A percentile compares a stretch with the other conserved stretches of the same genome.
Conservation (phyloP, 2,113 vertebrate genomes). For the Manacus vitellinus region DNA sequence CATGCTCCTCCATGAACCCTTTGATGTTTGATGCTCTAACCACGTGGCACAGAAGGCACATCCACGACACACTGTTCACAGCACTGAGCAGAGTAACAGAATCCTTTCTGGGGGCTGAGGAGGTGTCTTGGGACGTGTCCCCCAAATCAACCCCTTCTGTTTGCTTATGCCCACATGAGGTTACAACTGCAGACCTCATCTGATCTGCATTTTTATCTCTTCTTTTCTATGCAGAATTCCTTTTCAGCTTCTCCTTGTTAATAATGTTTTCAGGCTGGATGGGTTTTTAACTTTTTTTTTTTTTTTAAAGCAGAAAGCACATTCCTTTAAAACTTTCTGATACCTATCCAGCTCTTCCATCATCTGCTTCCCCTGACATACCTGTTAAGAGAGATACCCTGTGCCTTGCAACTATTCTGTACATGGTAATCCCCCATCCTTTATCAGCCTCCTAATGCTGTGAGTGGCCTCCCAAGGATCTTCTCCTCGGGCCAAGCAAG, state of each 20-base stretch:
- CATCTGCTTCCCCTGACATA: neutral
- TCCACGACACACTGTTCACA: accelerated
- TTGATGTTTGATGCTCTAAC: neutral
- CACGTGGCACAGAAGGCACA: neutral
- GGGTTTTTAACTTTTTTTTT: neutral
- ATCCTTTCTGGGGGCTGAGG: neutral
- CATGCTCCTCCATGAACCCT: neutral
- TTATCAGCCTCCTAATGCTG: neutral
- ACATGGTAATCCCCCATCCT: neutral
- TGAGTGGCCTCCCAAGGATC: neutral
- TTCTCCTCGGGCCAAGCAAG: neutral
- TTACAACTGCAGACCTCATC: neutral
- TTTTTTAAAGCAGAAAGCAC: neutral
- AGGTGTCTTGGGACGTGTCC: neutral
- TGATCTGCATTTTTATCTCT: neutral
- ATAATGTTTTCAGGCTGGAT: neutral
- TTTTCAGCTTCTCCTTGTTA: neutral
- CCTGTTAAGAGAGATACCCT: neutral
- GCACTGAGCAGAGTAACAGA: neutral
- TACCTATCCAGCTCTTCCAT: neutral
- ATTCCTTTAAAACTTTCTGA: neutral
- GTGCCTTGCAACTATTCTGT: neutral
- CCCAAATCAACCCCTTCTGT: neutral
- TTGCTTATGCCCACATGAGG: neutral
- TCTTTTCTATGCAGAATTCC: neutral